Evolutionary conservation across 1,140 invertebrate species (phyloP).

Genomic region (Acromyrmex heyeri): DNA sequence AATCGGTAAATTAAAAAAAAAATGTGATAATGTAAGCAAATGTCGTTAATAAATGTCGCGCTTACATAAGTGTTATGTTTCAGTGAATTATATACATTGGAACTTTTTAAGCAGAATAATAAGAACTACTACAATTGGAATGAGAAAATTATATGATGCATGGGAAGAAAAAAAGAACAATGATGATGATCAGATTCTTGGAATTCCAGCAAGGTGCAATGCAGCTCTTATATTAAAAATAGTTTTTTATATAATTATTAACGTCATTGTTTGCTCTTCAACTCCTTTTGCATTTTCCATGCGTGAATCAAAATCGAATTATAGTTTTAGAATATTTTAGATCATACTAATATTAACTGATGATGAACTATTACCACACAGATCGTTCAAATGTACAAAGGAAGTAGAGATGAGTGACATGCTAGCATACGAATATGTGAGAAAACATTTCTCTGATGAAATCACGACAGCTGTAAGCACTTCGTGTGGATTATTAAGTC

Average conservation of each 20-base stretch:
- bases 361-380: not conserved
- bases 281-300: not conserved
- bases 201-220: not conserved
- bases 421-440: constrained; percentile 28
- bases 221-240: not conserved
- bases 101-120: constrained; percentile 65
- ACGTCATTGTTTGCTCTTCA: not conserved
- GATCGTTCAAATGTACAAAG: not conserved
- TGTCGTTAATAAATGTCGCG: not conserved
- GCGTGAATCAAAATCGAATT: not conserved
- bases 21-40: not conserved
- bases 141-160: constrained; percentile 45
- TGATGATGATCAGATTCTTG: not conserved
- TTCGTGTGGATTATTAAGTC: constrained; percentile 30
- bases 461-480: constrained; percentile 2
- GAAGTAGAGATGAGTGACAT: constrained; percentile 7
- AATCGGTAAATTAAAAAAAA: constrained; percentile 44
- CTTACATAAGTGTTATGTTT: not conserved
- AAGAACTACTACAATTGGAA: constrained; percentile 59
- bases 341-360: not conserved
- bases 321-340: not conserved
- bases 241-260: not conserved
- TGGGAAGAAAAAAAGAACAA: not conserved
- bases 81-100: constrained; percentile 78
- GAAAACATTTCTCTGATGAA: constrained; percentile 23